phyloP scores from a whole-genome alignment of 2,888 invertebrate species.

The Tipula confusa region DNA sequence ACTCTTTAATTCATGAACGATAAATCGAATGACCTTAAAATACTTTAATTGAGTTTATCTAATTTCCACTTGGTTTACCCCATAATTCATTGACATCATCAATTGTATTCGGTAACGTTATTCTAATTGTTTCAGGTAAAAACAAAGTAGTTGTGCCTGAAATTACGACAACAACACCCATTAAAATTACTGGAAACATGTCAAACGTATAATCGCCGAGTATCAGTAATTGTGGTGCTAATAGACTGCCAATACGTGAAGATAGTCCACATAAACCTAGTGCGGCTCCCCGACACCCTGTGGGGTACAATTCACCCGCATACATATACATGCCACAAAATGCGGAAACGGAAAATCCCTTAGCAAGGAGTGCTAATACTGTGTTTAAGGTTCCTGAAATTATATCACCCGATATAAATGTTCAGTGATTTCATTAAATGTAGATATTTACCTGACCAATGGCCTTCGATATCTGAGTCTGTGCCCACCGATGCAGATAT shows the following conservation, averaged over 20 bases:
- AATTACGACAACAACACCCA: background rate
- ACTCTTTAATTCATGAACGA: no score
- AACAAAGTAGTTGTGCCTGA: background rate
- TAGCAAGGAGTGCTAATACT: slow-evolving; percentile 46
- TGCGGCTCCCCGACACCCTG: slow-evolving; percentile 45
- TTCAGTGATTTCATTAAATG: background rate
- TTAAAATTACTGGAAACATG: background rate
- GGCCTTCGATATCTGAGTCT: background rate
- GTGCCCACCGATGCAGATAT: background rate
- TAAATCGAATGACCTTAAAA: no score
- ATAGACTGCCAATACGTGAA: slow-evolving; percentile 51
- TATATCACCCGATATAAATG: no score
- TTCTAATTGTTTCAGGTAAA: background rate
- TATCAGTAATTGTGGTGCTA: slow-evolving; percentile 48
- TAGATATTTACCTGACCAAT: background rate
- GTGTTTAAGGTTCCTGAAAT: slow-evolving; percentile 35
- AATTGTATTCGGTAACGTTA: background rate
- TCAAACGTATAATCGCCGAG: slow-evolving; percentile 32
- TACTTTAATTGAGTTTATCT: no score
- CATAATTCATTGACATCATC: background rate
- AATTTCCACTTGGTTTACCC: background rate
- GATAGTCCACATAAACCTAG: slow-evolving; percentile 52
- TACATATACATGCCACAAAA: slow-evolving; percentile 50
- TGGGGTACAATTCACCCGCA: slow-evolving; percentile 47
- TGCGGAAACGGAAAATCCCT: slow-evolving; percentile 50